A percentile compares a stretch with the other conserved stretches of the same genome.
phyloP scores from a whole-genome alignment of 2,113 vertebrate species.

The Acanthisitta chloris region DNA sequence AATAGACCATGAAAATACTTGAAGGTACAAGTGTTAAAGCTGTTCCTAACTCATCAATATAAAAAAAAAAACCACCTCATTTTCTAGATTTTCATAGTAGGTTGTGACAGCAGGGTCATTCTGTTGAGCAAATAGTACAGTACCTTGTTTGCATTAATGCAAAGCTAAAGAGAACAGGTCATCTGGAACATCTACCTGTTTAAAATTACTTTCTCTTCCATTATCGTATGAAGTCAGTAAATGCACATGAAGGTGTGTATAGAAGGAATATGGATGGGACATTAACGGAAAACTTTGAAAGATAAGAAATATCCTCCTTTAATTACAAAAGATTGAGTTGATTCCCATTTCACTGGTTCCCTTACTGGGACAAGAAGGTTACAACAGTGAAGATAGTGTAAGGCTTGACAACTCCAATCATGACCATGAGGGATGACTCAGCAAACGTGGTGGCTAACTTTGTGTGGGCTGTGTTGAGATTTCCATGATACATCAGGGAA shows the following conservation, averaged over 20 bases:
- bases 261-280: background rate
- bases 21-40: background rate
- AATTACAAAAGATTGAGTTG: background rate
- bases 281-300: background rate
- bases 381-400: background rate
- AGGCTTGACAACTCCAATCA: background rate
- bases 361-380: background rate
- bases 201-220: background rate
- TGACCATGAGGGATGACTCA: background rate
- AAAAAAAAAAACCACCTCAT: background rate
- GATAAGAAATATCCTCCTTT: background rate
- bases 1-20: background rate
- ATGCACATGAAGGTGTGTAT: accelerated
- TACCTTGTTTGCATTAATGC: background rate
- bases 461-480: background rate
- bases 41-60: background rate
- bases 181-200: background rate
- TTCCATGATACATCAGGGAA: background rate
- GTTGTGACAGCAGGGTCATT: background rate
- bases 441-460: background rate
- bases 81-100: background rate
- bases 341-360: background rate
- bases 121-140: background rate
- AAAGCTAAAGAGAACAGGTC: background rate
- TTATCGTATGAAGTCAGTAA: background rate